These are phyloP conservation scores for Pipa parva DNA, from an alignment of 2,113 vertebrate genomes.

Conservation along the genomic window DNA sequence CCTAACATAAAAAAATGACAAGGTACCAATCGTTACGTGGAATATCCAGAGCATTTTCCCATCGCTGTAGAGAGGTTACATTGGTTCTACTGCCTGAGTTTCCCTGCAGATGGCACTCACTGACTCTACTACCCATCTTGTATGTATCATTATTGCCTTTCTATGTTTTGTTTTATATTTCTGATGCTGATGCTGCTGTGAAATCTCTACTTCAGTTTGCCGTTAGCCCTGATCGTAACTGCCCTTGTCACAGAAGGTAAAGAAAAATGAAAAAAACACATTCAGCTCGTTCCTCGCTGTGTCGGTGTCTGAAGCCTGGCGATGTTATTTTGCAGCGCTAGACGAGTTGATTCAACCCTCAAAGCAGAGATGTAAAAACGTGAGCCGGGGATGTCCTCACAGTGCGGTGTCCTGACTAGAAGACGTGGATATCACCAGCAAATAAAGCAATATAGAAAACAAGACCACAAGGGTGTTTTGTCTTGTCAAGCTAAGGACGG, in stretches of 20 bases:
- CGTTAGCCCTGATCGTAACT: constrained; percentile 32
- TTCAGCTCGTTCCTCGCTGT: constrained; percentile 8
- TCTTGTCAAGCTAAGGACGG: not conserved
- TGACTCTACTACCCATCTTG: constrained; percentile 30
- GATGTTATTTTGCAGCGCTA: constrained; percentile 4
- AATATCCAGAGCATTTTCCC: not conserved
- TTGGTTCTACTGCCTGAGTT: constrained; percentile 14
- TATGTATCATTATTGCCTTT: constrained; percentile 8
- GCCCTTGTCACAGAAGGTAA: constrained; percentile 26
- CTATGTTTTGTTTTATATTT: too few species aligned
- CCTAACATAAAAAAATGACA: too few species aligned
- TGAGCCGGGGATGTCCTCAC: constrained; percentile 15
- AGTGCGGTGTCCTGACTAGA: constrained; percentile 26
- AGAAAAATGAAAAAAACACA: constrained; percentile 22
- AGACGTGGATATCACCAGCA: not conserved
- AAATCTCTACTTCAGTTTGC: constrained; percentile 33
- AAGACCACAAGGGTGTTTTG: not conserved
- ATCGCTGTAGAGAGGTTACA: not conserved
- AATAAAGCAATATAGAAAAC: too few species aligned
- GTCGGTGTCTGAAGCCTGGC: constrained; percentile 1
- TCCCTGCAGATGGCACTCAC: constrained; percentile 38
- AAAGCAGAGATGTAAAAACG: constrained; percentile 32
- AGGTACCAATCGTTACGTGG: too few species aligned
- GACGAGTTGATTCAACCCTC: constrained; percentile 18
- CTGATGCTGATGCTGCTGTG: constrained; percentile 28